phyloP scores from a whole-genome alignment of 1,140 invertebrate genomes.

The Cyclargus thomasi region DNA sequence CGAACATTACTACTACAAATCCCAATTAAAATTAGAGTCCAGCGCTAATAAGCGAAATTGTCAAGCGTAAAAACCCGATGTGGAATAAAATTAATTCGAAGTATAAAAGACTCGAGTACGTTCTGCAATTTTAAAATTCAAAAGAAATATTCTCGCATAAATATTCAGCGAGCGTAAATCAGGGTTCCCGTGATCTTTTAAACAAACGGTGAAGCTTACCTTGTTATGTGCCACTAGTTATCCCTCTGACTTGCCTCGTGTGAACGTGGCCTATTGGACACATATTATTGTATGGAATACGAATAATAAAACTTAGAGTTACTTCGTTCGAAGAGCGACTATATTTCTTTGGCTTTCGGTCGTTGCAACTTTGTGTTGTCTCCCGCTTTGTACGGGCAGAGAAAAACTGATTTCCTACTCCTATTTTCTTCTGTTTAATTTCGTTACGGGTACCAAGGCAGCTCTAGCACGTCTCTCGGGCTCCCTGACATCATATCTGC shows the following conservation, averaged over 20 bases:
- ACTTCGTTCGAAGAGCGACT: no score
- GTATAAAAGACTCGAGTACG: neutral
- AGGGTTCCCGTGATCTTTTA: neutral
- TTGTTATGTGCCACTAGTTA: neutral
- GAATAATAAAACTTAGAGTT: no score
- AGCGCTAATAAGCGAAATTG: neutral
- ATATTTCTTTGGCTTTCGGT: no score
- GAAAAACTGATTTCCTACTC: no score
- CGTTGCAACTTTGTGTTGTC: no score
- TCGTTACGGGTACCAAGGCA: no score
- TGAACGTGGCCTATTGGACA: no score
- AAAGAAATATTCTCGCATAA: neutral
- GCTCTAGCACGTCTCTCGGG: no score
- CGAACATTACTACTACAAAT: neutral
- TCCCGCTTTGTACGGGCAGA: no score
- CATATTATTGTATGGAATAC: no score
- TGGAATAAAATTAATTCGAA: neutral
- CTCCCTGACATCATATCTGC: no score
- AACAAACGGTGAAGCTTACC: neutral
- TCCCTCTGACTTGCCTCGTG: neutral
- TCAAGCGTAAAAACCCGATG: neutral
- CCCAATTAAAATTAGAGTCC: neutral
- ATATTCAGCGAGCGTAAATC: neutral
- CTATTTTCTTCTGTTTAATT: no score
- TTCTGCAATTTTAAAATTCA: constrained; percentile 3